Evolutionary conservation across 2,113 vertebrate species (phyloP).

Genomic region (Rhinogobius similis): DNA sequence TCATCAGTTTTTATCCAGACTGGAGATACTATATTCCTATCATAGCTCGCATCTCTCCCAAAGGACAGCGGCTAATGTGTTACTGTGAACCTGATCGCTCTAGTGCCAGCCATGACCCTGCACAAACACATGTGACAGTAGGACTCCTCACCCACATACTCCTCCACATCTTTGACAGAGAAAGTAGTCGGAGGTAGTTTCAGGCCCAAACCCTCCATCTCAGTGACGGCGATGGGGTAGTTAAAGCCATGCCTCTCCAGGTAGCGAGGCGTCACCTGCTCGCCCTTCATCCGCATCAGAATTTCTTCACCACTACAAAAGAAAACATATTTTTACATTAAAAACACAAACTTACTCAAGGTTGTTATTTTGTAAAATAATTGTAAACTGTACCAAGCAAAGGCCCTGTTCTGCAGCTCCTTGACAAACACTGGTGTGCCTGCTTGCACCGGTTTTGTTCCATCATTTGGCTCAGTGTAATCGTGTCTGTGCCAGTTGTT

Average conservation of each 20-base stretch:
- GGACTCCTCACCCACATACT: conserved; percentile 89
- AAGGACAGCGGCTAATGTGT: conserved; percentile 24
- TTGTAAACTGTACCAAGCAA: conserved; percentile 82
- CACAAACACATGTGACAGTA: neutral
- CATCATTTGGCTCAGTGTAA: conserved; percentile 91
- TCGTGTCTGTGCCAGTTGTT: conserved; percentile 98
- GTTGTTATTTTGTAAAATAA: neutral
- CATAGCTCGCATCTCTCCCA: conserved; percentile 14
- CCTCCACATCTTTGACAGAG: conserved; percentile 92
- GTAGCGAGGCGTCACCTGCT: conserved; percentile 89
- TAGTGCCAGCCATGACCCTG: neutral
- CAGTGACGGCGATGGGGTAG: conserved; percentile 87
- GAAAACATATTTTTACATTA: neutral
- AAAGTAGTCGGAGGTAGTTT: conserved; percentile 88
- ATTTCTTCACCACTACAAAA: conserved; percentile 88
- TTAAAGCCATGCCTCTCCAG: conserved; percentile 94
- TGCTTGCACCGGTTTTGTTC: conserved; percentile 90
- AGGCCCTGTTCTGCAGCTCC: conserved; percentile 85
- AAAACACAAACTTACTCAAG: neutral
- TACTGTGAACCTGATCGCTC: conserved; percentile 21
- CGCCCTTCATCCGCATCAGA: conserved; percentile 89
- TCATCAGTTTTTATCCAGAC: conserved; percentile 37
- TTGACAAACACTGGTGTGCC: conserved; percentile 91
- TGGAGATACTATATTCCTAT: neutral
- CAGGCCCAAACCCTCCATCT: conserved; percentile 92